Base-by-base conservation (phyloP, 1,140 invertebrate genomes). In the Leptinotarsa undecemlineata region DNA sequence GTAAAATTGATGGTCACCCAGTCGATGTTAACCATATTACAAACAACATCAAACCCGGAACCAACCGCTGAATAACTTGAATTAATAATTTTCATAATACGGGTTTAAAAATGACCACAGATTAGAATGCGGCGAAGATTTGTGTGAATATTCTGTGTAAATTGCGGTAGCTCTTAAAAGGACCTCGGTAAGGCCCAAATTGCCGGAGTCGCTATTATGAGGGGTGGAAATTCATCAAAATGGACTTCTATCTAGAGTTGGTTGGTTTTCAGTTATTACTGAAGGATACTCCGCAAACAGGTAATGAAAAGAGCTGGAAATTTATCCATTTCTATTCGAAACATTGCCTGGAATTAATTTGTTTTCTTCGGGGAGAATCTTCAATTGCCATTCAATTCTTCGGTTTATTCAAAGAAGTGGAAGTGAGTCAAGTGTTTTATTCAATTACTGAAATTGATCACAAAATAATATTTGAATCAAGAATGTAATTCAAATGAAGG, bases 151-250 rank as follows among this genome's bases (percentile, higher is more conserved):
- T 68, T 68, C 33, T 23, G 66, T 68, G 15, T 42, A 47, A 68
- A 19, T 68, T 68, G 66, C 66, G 66, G 66, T 47, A 68, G 63
- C 63, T 21, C 63, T 66, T 20, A 66, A 66, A 66, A 66, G 33
- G 23, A 68, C 33, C 23, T 68, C 66, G 66, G 66, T 68, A 68
- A 68, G 33, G 66, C 19, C 19, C 42, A 68, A 68, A 68, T 68
- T 68, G 23, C 42, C 42, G 42, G 42, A 71, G 60, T 69, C 73
- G 78, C 79, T 82, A 82, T 82, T 82, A 82, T 81, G 81, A 82
- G 81, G 81, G 80, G 81, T 81, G 76, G 80, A 82, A 81, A 82
- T 81, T 81, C 80, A 82, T 81, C 81, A 81, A 76, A 81, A 81
- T 78, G 81, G 80, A 82, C 78, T 81, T 81, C 77, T 70, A 74